Evolutionary conservation across 1,140 invertebrate genomes (phyloP).

Genomic region (Stratiolaelaps scimitus): DNA sequence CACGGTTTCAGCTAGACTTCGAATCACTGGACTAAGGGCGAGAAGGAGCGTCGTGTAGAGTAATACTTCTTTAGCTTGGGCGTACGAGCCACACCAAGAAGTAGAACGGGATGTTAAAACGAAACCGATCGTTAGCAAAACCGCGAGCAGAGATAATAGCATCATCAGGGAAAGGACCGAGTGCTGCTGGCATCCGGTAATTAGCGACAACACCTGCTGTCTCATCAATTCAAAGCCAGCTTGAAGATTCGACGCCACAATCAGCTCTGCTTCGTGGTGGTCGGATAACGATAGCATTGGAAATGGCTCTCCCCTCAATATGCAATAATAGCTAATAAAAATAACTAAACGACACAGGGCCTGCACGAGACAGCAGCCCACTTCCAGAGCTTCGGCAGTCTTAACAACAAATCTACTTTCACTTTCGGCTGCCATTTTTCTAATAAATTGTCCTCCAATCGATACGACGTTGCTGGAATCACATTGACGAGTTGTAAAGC

Average conservation of each 20-base stretch:
- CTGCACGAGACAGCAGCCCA: slow-evolving; percentile 11
- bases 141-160: not conserved
- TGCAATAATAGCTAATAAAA: slow-evolving; percentile 3
- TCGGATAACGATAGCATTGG: too few species aligned
- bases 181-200: too few species aligned
- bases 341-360: slow-evolving; percentile 10
- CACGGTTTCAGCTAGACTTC: slow-evolving; percentile 22
- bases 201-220: too few species aligned
- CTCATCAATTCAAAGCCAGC: too few species aligned
- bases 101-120: too few species aligned
- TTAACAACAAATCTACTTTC: not conserved
- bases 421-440: not conserved
- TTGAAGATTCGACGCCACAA: not conserved
- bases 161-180: not conserved
- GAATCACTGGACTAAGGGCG: slow-evolving; percentile 5
- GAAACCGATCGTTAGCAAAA: not conserved
- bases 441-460: not conserved
- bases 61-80: slow-evolving; percentile 7
- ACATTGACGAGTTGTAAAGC: too few species aligned
- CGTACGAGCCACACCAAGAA: not conserved
- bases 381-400: not conserved
- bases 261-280: not conserved
- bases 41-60: not conserved
- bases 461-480: too few species aligned
- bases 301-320: slow-evolving; percentile 1